phyloP scores from a whole-genome alignment of 2,888 invertebrate genomes.

The Entomobrya multifasciata region DNA sequence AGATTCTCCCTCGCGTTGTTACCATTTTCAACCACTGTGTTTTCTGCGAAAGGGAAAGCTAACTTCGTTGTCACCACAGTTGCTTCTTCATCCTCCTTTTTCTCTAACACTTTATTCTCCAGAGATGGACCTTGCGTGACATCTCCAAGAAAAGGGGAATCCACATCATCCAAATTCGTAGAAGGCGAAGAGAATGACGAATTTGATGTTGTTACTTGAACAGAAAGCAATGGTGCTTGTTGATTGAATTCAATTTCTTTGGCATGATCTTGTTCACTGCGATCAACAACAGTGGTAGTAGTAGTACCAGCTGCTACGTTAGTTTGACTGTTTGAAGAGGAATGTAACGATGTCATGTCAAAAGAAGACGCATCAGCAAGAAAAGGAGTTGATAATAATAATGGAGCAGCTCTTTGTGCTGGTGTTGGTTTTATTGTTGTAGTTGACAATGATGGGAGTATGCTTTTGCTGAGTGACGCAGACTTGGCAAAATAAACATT shows the following conservation, averaged over 20 bases:
- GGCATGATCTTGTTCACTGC: constrained; percentile 45
- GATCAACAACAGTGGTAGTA: not conserved
- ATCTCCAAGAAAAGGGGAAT: not conserved
- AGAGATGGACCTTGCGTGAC: constrained; percentile 29
- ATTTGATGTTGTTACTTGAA: constrained; percentile 49
- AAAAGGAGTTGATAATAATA: constrained; percentile 40
- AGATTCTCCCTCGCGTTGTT: constrained; percentile 50
- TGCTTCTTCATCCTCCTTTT: constrained; percentile 41
- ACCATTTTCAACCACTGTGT: constrained; percentile 3
- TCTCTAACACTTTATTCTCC: constrained; percentile 20
- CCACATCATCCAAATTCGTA: not conserved
- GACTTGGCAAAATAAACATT: constrained; percentile 32
- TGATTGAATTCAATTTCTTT: constrained; percentile 64
- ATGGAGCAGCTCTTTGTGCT: constrained; percentile 12
- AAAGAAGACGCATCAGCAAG: constrained; percentile 6
- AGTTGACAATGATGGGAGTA: constrained; percentile 56
- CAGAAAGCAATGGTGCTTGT: constrained; percentile 50
- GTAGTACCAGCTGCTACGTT: constrained; percentile 20
- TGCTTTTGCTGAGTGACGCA: not conserved
- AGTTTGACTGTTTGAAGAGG: constrained; percentile 29
- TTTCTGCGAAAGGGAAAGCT: constrained; percentile 62
- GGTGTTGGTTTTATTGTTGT: constrained; percentile 48
- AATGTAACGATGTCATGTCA: constrained; percentile 57
- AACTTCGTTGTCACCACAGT: constrained; percentile 67
- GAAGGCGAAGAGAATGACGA: constrained; percentile 38